phyloP scores from a whole-genome alignment of 2,113 vertebrate species.

The Tympanuchus pallidicinctus region DNA sequence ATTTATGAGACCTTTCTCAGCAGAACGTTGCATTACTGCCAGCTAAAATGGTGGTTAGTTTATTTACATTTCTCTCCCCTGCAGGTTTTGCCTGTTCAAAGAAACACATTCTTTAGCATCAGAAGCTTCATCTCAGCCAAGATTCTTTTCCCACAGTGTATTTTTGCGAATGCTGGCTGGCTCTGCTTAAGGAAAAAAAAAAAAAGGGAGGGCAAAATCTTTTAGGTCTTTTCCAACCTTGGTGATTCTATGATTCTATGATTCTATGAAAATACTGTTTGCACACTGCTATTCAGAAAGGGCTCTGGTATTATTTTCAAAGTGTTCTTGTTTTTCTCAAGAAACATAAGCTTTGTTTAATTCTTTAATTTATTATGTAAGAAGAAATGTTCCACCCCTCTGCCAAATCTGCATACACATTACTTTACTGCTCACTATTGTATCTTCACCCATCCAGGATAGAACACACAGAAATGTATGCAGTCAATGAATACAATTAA shows the following conservation, averaged over 20 bases:
- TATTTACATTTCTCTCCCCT: background rate
- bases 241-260: too few relatives aligned
- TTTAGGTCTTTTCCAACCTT: too few relatives aligned
- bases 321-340: background rate
- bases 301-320: background rate
- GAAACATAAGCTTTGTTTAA: background rate
- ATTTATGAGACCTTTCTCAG: background rate
- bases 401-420: background rate
- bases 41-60: background rate
- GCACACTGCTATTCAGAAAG: background rate
- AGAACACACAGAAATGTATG: background rate
- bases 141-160: background rate
- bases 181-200: background rate
- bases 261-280: too few relatives aligned
- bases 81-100: slow-evolving; percentile 35
- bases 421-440: background rate
- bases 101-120: slow-evolving; percentile 45
- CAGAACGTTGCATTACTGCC: background rate
- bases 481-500: background rate
- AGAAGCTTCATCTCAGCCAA: slow-evolving; percentile 24
- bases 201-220: rapidly evolving
- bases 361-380: background rate
- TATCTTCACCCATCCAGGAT: background rate
- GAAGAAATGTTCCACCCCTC: background rate
- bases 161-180: background rate